Conservation (phyloP, 2,888 invertebrate species). For the Hydrotaea cyrtoneurina region DNA sequence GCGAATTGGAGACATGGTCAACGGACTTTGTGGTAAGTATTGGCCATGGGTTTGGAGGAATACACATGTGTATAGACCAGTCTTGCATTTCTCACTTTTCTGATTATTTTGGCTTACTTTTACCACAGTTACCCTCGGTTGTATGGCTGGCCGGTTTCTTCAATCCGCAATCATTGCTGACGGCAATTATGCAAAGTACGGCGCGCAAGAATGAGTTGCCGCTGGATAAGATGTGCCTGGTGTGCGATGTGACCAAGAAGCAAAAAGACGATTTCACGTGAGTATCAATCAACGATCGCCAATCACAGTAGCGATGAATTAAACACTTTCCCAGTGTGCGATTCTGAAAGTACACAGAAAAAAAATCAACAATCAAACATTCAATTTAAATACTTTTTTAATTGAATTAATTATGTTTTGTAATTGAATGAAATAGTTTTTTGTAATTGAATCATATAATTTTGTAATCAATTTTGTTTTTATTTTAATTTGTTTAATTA, state of each 20-base stretch:
- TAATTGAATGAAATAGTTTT: no score
- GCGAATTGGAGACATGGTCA: slow-evolving; percentile 94
- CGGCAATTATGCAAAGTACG: slow-evolving; percentile 99
- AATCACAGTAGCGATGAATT: not conserved
- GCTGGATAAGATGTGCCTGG: slow-evolving; percentile 97
- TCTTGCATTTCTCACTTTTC: no score
- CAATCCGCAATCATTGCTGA: slow-evolving; percentile 97
- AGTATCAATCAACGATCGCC: slow-evolving; percentile 75
- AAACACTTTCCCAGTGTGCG: not conserved
- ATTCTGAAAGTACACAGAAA: not conserved
- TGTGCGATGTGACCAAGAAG: slow-evolving; percentile 98
- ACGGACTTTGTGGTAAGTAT: slow-evolving; percentile 94
- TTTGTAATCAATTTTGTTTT: no score
- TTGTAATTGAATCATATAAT: no score
- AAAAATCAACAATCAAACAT: no score
- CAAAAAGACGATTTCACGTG: slow-evolving; percentile 97
- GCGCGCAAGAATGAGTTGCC: slow-evolving; percentile 95
- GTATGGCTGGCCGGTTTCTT: slow-evolving; percentile 99
- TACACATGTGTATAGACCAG: no score
- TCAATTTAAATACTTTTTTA: no score
- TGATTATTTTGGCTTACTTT: no score
- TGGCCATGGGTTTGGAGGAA: no score
- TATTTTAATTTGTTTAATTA: no score
- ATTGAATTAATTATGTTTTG: no score
- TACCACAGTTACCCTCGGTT: slow-evolving; percentile 89